These are phyloP conservation scores for Petrocephalus schoutedeni DNA, from an alignment of 2,797 vertebrate species.

Conservation along the genomic window DNA sequence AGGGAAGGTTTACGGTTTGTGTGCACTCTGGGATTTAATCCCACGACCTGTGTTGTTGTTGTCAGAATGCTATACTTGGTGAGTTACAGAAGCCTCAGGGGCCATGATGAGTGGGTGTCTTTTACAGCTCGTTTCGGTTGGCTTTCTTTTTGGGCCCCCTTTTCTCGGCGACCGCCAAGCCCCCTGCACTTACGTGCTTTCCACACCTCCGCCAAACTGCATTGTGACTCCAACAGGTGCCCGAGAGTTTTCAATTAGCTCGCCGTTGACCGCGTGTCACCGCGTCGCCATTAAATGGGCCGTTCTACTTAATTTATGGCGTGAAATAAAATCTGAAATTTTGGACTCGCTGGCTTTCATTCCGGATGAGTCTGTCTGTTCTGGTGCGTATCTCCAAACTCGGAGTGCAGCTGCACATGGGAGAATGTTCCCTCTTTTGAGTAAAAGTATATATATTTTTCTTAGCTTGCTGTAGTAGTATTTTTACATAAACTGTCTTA, in stretches of 20 bases:
- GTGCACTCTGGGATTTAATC: background rate
- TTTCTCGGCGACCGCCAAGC: background rate
- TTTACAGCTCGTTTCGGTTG: background rate
- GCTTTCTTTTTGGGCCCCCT: too few relatives aligned
- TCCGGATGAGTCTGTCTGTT: too few relatives aligned
- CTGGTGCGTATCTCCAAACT: background rate
- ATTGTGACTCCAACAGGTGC: background rate
- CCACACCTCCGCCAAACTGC: background rate
- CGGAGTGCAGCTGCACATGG: background rate
- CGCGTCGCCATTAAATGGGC: background rate
- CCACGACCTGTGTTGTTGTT: background rate
- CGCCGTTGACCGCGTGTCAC: background rate
- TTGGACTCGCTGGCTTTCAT: background rate
- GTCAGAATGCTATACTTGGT: background rate
- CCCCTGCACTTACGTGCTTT: background rate
- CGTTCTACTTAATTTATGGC: background rate
- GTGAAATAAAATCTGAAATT: background rate
- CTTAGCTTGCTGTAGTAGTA: background rate
- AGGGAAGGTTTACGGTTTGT: background rate
- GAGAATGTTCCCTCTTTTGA: background rate
- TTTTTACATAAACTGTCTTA: background rate
- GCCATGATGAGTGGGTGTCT: background rate
- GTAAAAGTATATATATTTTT: background rate
- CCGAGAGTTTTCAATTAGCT: background rate
- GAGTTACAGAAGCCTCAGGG: background rate